Evolutionary conservation across 1,140 invertebrate species (phyloP).

Genomic region (Magallana ariakensis): DNA sequence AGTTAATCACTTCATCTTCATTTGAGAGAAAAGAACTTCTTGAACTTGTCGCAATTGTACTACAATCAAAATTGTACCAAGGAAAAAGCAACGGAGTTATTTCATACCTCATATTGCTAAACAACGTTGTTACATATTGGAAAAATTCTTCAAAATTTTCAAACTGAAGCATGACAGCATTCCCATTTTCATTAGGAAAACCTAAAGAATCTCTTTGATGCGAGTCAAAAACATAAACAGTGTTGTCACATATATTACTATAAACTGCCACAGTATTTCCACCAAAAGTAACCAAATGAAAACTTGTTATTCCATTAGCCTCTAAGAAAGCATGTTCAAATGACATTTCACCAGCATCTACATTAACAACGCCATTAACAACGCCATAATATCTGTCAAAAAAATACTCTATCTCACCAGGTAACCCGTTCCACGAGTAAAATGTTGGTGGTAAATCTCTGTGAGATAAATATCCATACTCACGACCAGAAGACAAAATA

Average conservation of each 20-base stretch:
- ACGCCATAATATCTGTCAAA: constrained; percentile 9
- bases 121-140: constrained; percentile 17
- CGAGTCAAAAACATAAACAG: constrained; percentile 9
- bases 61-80: constrained; percentile 10
- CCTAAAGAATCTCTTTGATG: constrained; percentile 11
- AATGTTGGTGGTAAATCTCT: constrained; percentile 5
- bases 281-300: constrained; percentile 15
- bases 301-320: not conserved
- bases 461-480: constrained; percentile 1
- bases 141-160: constrained; percentile 22
- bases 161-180: constrained; percentile 20
- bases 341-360: constrained; percentile 23
- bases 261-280: constrained; percentile 11
- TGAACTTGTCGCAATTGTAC: not conserved
- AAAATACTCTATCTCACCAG: not conserved
- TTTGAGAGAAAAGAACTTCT: not conserved
- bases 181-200: constrained; percentile 25
- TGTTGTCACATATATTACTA: not conserved
- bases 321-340: constrained; percentile 12
- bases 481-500: constrained; percentile 8
- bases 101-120: constrained; percentile 1
- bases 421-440: not conserved
- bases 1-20: not conserved
- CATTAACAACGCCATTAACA: not conserved
- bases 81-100: constrained; percentile 10